Evolutionary conservation across 2,888 invertebrate species (phyloP).

Genomic region (Willowsia nigromaculata): DNA sequence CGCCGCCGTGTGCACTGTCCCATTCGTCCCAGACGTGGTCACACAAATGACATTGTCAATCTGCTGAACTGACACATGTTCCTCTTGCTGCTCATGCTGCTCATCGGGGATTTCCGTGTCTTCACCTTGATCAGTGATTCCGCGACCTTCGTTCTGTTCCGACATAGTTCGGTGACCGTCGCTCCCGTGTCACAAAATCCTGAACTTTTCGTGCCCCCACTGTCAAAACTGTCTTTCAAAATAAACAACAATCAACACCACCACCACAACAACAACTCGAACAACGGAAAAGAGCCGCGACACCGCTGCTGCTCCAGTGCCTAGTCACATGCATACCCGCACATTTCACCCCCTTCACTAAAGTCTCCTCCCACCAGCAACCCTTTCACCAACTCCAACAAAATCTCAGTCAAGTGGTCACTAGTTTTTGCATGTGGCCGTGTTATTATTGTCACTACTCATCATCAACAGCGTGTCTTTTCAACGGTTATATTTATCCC

Average conservation of each 20-base stretch:
- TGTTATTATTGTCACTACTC: not conserved
- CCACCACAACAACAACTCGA: not conserved
- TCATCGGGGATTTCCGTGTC: constrained; percentile 76
- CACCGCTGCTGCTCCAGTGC: not conserved
- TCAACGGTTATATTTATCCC: constrained; percentile 49
- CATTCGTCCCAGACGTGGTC: constrained; percentile 64
- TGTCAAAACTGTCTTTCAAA: constrained; percentile 33
- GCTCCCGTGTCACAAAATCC: constrained; percentile 38
- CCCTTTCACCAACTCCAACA: not conserved
- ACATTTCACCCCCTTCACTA: constrained; percentile 15
- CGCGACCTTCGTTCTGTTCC: constrained; percentile 76
- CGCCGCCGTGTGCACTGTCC: not conserved
- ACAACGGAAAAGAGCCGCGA: not conserved
- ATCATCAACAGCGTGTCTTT: constrained; percentile 15
- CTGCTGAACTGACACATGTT: constrained; percentile 72
- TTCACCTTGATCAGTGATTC: constrained; percentile 71
- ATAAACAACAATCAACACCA: constrained; percentile 4
- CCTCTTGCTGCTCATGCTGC: constrained; percentile 53
- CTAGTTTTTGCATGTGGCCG: not conserved
- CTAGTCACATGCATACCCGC: not conserved
- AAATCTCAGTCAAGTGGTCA: not conserved
- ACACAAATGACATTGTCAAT: constrained; percentile 74
- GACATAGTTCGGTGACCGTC: constrained; percentile 75
- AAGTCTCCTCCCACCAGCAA: not conserved
- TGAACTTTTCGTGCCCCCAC: not conserved